Percentiles rank a stretch among this genome's conserved stretches.
These are phyloP conservation scores for Micrasema minimum DNA, from an alignment of 1,140 invertebrate species.

Conservation along the genomic window DNA sequence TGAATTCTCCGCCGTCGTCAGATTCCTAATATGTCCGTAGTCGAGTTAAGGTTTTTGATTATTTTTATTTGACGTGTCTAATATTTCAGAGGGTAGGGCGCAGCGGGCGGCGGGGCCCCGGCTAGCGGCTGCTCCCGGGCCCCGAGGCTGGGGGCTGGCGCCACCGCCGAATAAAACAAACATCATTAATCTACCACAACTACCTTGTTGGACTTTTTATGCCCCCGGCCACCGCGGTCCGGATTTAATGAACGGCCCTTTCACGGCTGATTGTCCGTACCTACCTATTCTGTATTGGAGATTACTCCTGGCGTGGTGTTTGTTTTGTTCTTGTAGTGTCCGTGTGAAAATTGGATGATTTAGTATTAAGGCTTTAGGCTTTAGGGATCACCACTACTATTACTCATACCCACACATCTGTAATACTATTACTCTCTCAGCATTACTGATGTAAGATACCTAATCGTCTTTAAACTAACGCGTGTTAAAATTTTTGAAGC, in stretches of 20 bases:
- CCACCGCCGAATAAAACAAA: constrained; percentile 47
- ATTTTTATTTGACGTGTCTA: constrained; percentile 44
- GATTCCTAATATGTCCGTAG: constrained; percentile 26
- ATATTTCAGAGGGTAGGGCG: constrained; percentile 33
- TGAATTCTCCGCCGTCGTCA: constrained; percentile 36
- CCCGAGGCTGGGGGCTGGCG: constrained; percentile 24
- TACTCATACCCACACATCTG: constrained; percentile 5
- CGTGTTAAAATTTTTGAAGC: no score
- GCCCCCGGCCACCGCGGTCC: constrained; percentile 34
- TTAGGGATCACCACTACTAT: not conserved
- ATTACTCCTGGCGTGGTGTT: constrained; percentile 5
- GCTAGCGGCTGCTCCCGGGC: not conserved
- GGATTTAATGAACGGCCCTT: constrained; percentile 42
- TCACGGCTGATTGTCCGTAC: constrained; percentile 41
- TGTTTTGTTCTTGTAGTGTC: constrained; percentile 33
- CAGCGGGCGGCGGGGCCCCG: constrained; percentile 15
- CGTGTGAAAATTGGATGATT: constrained; percentile 48
- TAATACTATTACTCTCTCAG: no score
- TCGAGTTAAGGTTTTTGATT: constrained; percentile 39
- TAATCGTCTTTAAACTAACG: no score
- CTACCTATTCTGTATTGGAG: not conserved
- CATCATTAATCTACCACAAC: constrained; percentile 47
- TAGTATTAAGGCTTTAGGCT: constrained; percentile 16
- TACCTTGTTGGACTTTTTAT: constrained; percentile 39
- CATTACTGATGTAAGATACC: no score